Conservation (phyloP, 2,888 invertebrate species). For the Ochropacha duplaris region DNA sequence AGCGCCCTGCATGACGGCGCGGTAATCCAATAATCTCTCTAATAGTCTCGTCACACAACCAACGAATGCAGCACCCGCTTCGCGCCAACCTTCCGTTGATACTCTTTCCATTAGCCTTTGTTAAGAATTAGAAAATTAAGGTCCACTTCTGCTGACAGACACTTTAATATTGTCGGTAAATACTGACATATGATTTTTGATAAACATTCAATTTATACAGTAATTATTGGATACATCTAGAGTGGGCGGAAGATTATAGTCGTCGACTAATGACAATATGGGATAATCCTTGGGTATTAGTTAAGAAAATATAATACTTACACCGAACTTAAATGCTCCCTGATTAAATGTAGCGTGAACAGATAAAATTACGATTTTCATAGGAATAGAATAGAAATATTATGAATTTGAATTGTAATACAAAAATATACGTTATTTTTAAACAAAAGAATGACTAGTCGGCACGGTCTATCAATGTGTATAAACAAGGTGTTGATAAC, state of each 20-base stretch:
- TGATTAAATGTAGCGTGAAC: conserved; percentile 69
- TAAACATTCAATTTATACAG: too few relatives aligned
- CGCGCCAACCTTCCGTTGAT: conserved; percentile 93
- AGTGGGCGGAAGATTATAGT: too few relatives aligned
- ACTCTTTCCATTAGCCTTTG: conserved; percentile 91
- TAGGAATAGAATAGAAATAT: conserved; percentile 9
- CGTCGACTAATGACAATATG: background rate
- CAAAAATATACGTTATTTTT: background rate
- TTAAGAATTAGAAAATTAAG: background rate
- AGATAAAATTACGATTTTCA: conserved; percentile 27
- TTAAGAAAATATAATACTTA: conserved; percentile 84
- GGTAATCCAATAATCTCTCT: conserved; percentile 95
- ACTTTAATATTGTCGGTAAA: too few relatives aligned
- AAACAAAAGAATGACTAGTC: background rate
- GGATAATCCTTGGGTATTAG: background rate
- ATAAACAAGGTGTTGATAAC: background rate
- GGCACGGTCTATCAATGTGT: background rate
- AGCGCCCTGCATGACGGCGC: conserved; percentile 97
- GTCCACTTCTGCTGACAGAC: background rate
- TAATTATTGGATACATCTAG: too few relatives aligned
- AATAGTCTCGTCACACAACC: conserved; percentile 94
- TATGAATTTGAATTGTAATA: background rate
- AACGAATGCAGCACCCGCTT: conserved; percentile 95
- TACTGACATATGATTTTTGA: too few relatives aligned
- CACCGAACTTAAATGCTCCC: conserved; percentile 97